Conservation (phyloP, 1,140 invertebrate species). For the Dryas iulia region DNA sequence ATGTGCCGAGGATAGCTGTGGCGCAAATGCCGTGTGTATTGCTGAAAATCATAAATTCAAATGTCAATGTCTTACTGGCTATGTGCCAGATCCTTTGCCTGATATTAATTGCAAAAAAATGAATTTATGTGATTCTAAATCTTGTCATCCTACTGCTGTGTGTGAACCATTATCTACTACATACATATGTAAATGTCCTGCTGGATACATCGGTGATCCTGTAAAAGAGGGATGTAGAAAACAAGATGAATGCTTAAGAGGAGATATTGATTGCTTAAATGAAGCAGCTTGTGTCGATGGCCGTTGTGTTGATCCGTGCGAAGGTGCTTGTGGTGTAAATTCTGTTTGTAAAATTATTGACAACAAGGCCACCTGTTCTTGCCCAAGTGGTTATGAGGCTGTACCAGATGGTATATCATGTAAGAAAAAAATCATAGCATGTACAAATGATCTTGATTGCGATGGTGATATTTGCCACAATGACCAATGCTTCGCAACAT, state of each 20-base stretch:
- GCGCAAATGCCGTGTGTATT: conserved; percentile 92
- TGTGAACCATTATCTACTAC: conserved; percentile 85
- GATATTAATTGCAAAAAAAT: conserved; percentile 88
- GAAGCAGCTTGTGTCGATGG: conserved; percentile 87
- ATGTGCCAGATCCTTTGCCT: conserved; percentile 87
- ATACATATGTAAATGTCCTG: conserved; percentile 88
- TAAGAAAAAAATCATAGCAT: conserved; percentile 84
- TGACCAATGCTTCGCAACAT: conserved; percentile 91
- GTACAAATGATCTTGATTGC: conserved; percentile 88
- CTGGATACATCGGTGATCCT: conserved; percentile 88
- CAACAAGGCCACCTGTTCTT: conserved; percentile 87
- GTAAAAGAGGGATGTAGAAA: conserved; percentile 86
- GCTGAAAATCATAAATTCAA: conserved; percentile 89
- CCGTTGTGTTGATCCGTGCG: conserved; percentile 89
- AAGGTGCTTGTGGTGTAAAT: conserved; percentile 88
- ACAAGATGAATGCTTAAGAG: conserved; percentile 85
- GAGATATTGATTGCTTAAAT: conserved; percentile 87
- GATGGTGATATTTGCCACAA: conserved; percentile 88
- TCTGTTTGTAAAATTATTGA: conserved; percentile 88
- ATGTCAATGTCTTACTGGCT: conserved; percentile 92
- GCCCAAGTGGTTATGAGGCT: conserved; percentile 86
- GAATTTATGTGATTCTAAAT: conserved; percentile 87
- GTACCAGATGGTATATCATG: conserved; percentile 86
- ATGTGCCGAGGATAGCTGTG: conserved; percentile 90
- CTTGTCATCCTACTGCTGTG: conserved; percentile 89